Base-by-base conservation (phyloP, 2,888 invertebrate genomes). In the Thymelicus acteon region DNA sequence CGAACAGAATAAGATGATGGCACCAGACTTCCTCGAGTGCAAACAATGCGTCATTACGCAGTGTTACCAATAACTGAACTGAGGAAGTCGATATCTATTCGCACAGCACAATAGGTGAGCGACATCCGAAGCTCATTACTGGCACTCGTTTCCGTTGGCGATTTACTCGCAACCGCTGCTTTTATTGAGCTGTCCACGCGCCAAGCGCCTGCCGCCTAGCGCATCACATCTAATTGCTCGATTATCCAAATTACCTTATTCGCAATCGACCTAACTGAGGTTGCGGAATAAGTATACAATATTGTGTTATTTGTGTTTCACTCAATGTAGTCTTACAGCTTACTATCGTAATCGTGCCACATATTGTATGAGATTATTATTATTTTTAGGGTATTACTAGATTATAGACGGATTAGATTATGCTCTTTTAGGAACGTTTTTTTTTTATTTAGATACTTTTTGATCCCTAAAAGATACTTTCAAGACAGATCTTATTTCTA, bases 71-170 rank as follows among this genome's bases (percentile, higher is more conserved):
- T 88, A 85, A 83, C 84, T 87, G 85, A 85, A 88, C 88, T 89
- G 83, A 93, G 93, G 93, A 93, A 93, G 93, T 92, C 91, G 83
- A 92, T 91, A 93, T 92, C 92, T 93, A 93, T 93, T 92, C 92
- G 92, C 90, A 85, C 77, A 82, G 89, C 90, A 93, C 93, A 93
- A 93, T 93, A 93, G 93, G 90, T 91, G 91, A 92, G 91, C 92
- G 92, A 92, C 91, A 93, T 93, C 93, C 93, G 93, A 93, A 92
- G 91, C 93, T 92, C 93, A 91, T 93, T 93, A 92, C 88, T 89
- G 88, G 83, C 82, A 82, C 88, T 87, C 89, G 84, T 92, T 93
- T 93, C 93, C 93, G 93, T 84, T 91, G 85, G 86, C 84, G 84
- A 90, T 92, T 91, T 86, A 91, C 87, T 87, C 82, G 86, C 89